phyloP scores from a whole-genome alignment of 1,140 invertebrate species.

The Thalassaphorura encarpata region DNA sequence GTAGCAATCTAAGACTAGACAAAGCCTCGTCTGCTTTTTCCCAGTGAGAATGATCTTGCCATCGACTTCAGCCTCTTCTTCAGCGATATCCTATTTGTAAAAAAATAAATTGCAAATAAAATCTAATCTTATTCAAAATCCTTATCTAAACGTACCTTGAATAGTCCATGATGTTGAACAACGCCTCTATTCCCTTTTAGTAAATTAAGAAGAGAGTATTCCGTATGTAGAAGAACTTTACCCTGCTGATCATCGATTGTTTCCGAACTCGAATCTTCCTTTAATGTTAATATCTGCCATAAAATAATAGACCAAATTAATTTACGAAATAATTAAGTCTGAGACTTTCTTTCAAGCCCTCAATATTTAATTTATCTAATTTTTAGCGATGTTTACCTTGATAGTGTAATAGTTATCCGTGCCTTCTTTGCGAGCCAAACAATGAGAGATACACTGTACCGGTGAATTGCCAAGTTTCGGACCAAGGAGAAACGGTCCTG shows the following conservation, averaged over 20 bases:
- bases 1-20: conserved; percentile 66
- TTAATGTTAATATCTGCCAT: conserved; percentile 45
- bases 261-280: conserved; percentile 47
- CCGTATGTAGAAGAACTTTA: conserved; percentile 70
- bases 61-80: conserved; percentile 50
- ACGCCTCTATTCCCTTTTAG: conserved; percentile 61
- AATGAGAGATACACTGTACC: conserved; percentile 67
- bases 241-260: conserved; percentile 67
- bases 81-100: conserved; percentile 59
- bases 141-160: conserved; percentile 51
- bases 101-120: too few species aligned
- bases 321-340: too few species aligned
- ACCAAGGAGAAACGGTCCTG: conserved; percentile 60
- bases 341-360: neutral
- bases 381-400: conserved; percentile 47
- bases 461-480: conserved; percentile 62
- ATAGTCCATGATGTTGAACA: conserved; percentile 67
- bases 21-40: conserved; percentile 51
- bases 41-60: conserved; percentile 45
- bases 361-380: neutral
- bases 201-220: conserved; percentile 63
- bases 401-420: conserved; percentile 66
- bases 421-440: conserved; percentile 58
- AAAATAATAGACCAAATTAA: conserved; percentile 19
- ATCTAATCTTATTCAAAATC: too few species aligned